Conservation (phyloP, 2,113 vertebrate genomes). For the Corythornis vintsioides region DNA sequence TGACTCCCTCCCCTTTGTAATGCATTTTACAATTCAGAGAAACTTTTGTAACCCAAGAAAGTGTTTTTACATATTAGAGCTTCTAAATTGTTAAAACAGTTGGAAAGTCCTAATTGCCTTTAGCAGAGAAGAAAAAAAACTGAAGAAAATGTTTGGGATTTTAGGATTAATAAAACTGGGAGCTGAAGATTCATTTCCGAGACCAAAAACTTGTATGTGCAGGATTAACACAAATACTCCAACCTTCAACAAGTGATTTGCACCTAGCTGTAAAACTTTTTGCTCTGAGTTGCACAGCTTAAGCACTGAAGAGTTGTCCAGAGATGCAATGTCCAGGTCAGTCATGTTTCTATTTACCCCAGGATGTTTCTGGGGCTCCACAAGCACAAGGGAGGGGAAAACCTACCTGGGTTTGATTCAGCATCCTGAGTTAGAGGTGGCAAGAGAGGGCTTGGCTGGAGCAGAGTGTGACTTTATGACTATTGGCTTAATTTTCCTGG, state of each 20-base stretch:
- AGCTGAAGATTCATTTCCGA: not conserved
- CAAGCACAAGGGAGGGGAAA: not conserved
- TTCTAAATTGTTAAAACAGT: slow-evolving; percentile 34
- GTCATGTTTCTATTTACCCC: not conserved
- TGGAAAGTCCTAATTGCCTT: slow-evolving; percentile 33
- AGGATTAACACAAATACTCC: not conserved
- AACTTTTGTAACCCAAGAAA: slow-evolving; percentile 19
- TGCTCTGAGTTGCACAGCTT: not conserved
- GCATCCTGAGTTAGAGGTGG: not conserved
- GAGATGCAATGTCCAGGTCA: not conserved
- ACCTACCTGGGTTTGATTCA: not conserved
- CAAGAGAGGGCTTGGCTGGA: not conserved
- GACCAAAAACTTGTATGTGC: not conserved
- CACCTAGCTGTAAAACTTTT: not conserved
- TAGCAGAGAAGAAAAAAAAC: not conserved
- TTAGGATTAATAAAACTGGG: not conserved
- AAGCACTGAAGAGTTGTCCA: not conserved
- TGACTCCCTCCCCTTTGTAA: slow-evolving; percentile 27
- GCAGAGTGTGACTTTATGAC: not conserved
- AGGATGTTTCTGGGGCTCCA: not conserved
- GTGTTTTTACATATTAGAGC: slow-evolving; percentile 14
- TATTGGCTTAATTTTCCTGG: not conserved
- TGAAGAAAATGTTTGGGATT: not conserved
- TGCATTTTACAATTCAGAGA: slow-evolving; percentile 30
- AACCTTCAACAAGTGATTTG: not conserved